Base-by-base conservation (phyloP, 2,113 vertebrate species). In the Brachyistius frenatus region DNA sequence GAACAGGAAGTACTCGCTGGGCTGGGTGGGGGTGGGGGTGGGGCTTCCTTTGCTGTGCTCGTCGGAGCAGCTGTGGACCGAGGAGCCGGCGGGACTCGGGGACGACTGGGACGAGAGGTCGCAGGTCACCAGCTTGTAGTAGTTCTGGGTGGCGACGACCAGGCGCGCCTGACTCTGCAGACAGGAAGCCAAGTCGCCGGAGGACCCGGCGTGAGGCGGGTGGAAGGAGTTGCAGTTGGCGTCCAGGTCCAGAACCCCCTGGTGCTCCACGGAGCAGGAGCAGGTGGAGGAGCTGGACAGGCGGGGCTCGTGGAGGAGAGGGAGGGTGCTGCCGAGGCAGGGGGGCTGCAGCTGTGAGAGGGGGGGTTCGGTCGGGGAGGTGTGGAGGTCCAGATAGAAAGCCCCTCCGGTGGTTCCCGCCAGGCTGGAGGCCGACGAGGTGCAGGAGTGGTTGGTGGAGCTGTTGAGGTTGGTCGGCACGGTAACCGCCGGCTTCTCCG, bases 101-200 rank as follows among this genome's bases (percentile, higher is more conserved):
- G 98, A 98, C 0, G 98, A 99, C 78, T 99, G 98, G 47, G 98
- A 97, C 16, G 97, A 99, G 66, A 99, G 91, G 91, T 99, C 98
- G 52, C 98, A 99, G 0, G 97, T 98, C 68, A 99, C 98, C 88
- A 99, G 93, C 77, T 99, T 99, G 65, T 99, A 99, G 81, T 99
- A 99, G 93, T 99, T 99, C 89, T 99, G 98, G 9, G 97, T 99
- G 93, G 98, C 96, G 76, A 98, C 96, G 15, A 99, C 97, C 0
- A 99, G 95, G 41, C 97, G 95, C 0, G 97, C 98, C 81, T 97
- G 96, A 93, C 97, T 99, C 91, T 98, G 97, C 88, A 97, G 96
- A 89, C 97, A 98, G 5, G 98, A 95, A 1, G 95, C 96, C 35
- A 96, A 93, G 73, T 97, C 97, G 0, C 86, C 87, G 67, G 78